Conservation (phyloP, 2,113 vertebrate genomes). For the Lophotis ruficrista region DNA sequence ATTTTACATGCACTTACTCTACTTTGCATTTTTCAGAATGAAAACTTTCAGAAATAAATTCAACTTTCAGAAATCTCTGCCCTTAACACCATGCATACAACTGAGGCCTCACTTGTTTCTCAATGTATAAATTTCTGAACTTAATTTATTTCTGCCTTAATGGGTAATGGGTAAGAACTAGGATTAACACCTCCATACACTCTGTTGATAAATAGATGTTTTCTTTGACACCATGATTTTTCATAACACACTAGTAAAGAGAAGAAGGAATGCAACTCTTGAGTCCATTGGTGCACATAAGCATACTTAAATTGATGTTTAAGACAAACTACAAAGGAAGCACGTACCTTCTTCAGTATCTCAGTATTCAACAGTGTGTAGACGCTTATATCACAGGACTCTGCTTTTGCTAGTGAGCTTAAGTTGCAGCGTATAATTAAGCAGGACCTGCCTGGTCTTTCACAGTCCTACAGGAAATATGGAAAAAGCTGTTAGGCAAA, state of each 20-base stretch:
- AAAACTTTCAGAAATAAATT: background rate
- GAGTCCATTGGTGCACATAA: background rate
- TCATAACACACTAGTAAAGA: background rate
- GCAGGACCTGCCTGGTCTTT: constrained; percentile 86
- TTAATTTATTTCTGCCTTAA: constrained; percentile 7
- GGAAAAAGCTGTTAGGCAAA: background rate
- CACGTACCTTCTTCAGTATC: constrained; percentile 89
- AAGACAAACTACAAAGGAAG: background rate
- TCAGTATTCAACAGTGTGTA: constrained; percentile 94
- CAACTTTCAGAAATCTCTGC: background rate
- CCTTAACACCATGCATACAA: background rate
- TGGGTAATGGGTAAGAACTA: background rate
- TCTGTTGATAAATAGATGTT: background rate
- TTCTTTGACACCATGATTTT: background rate
- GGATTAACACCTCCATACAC: background rate
- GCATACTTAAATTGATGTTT: background rate
- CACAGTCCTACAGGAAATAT: constrained; percentile 86
- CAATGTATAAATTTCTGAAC: background rate
- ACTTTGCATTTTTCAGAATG: background rate
- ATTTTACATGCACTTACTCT: background rate
- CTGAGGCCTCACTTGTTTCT: background rate
- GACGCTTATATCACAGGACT: constrained; percentile 86
- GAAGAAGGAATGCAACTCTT: background rate
- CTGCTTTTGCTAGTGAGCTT: constrained; percentile 87
- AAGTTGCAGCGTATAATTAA: constrained; percentile 86